Base-by-base conservation (phyloP, 2,888 invertebrate genomes). In the Azorinus chamasolen region DNA sequence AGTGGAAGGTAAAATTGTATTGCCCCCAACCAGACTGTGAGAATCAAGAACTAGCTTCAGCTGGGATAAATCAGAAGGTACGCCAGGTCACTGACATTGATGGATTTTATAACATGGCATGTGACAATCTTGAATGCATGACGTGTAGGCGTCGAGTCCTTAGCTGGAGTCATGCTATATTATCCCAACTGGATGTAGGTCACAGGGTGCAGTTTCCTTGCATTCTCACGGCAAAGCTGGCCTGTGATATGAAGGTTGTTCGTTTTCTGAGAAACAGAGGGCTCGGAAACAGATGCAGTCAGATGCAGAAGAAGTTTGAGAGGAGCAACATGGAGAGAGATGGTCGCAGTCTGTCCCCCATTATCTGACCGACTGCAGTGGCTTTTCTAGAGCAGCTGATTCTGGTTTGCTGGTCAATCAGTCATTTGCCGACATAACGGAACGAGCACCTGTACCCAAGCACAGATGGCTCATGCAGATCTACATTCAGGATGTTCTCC, bases 71-170 rank as follows among this genome's bases (percentile, higher is more conserved):
- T 53, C 61, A 68, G 27, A 41, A 63, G 22, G 55, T 75, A 0
- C 25, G 78, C 14, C 63, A 75, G 16, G 87, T 87, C 1, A 24
- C 76, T 0, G 86, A 87, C 48, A 54, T 85, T 14, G 83, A 79
- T 50, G 37, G 64, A n/a, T 78, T 22, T n/a, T 87, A 83, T 72
- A 73, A 58, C 65, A 63, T 85, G 39, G 82, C 69, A 3, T 18
- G 64, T 18, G 84, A 85, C 18, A 51, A 78, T 14, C 55, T 85
- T 16, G 66, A 64, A 12, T 86, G 85, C 51, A 22, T 48, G 10
- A 64, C 37, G 10, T 86, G 83, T 48, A 27, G 53, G 0, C 37
- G 39, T 2, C 77, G 57, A 41, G 62, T 73, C 16, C 54, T 81
- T 14, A 51, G 61, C 24, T 83, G 84, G 83, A 71, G 65, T 39